These are phyloP conservation scores for Tyto alba DNA, from an alignment of 2,113 vertebrate genomes.

Conservation along the genomic window DNA sequence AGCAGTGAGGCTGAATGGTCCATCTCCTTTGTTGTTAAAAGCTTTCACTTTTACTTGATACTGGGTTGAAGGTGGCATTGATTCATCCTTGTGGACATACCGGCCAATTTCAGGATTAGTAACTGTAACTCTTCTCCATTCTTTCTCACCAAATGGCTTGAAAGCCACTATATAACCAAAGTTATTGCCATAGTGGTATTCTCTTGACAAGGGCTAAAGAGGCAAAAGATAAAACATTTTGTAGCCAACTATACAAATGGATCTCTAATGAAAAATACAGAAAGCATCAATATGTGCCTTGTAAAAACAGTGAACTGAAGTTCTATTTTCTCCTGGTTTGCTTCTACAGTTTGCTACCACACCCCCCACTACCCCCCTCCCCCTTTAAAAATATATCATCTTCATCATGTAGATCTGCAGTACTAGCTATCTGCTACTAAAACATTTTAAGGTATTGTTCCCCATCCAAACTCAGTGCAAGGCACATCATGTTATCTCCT, in stretches of 20 bases:
- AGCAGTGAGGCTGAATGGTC: constrained; percentile 87
- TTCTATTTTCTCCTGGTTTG: not conserved
- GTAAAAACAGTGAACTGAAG: not conserved
- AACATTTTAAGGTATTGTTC: not conserved
- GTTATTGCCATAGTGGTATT: constrained; percentile 92
- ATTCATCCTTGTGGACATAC: constrained; percentile 90
- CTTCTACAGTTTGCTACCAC: not conserved
- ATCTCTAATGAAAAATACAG: not conserved
- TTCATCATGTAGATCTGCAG: not conserved
- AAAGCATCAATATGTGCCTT: not conserved
- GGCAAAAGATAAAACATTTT: not conserved
- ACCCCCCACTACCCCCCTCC: too few species aligned
- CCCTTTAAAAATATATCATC: not conserved
- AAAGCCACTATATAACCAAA: constrained; percentile 96
- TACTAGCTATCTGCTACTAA: not conserved
- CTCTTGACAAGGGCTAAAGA: constrained; percentile 86
- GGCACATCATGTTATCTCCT: not conserved
- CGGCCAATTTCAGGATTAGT: constrained; percentile 82
- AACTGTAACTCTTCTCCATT: constrained; percentile 90
- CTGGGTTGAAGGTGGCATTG: constrained; percentile 79
- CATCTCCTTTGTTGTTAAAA: constrained; percentile 90
- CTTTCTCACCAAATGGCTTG: constrained; percentile 74
- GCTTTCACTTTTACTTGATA: constrained; percentile 97
- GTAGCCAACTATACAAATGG: not conserved
- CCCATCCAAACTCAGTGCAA: not conserved